Evolutionary conservation across 2,888 invertebrate genomes (phyloP).

Genomic region (Rhimphoctona megacephalus): DNA sequence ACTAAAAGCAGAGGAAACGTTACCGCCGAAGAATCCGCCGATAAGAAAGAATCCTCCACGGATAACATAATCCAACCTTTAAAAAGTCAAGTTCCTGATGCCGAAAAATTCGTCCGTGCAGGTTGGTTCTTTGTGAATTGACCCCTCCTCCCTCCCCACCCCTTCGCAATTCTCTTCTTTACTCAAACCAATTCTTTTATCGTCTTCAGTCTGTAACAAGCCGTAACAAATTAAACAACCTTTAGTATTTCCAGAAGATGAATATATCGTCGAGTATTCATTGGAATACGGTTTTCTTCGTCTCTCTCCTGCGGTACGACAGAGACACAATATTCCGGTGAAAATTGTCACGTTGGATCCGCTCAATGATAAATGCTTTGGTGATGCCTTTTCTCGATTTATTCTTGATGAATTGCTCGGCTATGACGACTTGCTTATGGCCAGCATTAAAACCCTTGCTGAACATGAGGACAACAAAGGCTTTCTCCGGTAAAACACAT

Average conservation of each 20-base stretch:
- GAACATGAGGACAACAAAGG: slow-evolving; percentile 99
- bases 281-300: slow-evolving; percentile 98
- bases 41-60: slow-evolving; percentile 70
- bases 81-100: slow-evolving; percentile 86
- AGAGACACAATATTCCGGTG: slow-evolving; percentile 96
- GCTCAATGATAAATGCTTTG: slow-evolving; percentile 95
- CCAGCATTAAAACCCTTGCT: slow-evolving; percentile 97
- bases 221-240: slow-evolving; percentile 59
- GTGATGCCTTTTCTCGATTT: slow-evolving; percentile 95
- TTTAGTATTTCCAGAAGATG: slow-evolving; percentile 91
- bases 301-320: slow-evolving; percentile 93
- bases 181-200: neutral
- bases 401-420: slow-evolving; percentile 97
- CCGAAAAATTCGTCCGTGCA: slow-evolving; percentile 87
- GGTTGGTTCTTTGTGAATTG: slow-evolving; percentile 84
- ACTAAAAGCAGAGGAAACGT: slow-evolving; percentile 71
- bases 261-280: slow-evolving; percentile 99
- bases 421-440: slow-evolving; percentile 98
- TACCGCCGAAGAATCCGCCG: slow-evolving; percentile 69
- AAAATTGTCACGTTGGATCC: slow-evolving; percentile 95
- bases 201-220: slow-evolving; percentile 4
- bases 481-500: slow-evolving; percentile 89
- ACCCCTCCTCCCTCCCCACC: neutral
- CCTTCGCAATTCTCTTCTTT: slow-evolving; percentile 4
- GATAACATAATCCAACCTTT: slow-evolving; percentile 79